A percentile compares a stretch with the other conserved stretches of the same genome.
phyloP scores from a whole-genome alignment of 2,888 invertebrate species.

The Tillus elongatus region DNA sequence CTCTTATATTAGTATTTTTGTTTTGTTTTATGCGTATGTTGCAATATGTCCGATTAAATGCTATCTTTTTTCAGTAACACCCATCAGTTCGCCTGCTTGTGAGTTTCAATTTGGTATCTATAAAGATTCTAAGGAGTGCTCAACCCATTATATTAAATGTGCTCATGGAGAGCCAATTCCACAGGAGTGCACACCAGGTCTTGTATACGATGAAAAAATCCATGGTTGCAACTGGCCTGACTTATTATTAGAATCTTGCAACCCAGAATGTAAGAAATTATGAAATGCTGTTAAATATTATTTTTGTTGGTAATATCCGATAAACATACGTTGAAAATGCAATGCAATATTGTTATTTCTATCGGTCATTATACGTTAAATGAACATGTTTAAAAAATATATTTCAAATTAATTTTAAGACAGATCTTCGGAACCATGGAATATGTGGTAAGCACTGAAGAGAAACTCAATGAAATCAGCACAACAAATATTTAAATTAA shows the following conservation, averaged over 20 bases:
- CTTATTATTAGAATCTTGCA: slow-evolving; percentile 74
- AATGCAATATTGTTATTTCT: not conserved
- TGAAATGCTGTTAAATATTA: not conserved
- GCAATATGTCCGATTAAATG: too few species aligned
- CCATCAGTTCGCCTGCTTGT: slow-evolving; percentile 72
- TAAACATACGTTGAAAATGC: not conserved
- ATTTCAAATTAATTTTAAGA: too few species aligned
- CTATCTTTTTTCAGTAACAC: slow-evolving; percentile 67
- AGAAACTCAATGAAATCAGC: too few species aligned
- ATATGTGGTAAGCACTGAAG: too few species aligned
- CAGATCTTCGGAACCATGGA: too few species aligned
- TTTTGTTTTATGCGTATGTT: too few species aligned
- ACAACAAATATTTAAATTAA: too few species aligned
- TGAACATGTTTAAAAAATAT: too few species aligned
- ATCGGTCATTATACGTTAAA: too few species aligned
- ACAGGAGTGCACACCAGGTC: slow-evolving; percentile 74
- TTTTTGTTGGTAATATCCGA: not conserved
- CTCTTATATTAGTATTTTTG: slow-evolving; percentile 1
- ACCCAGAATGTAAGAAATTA: slow-evolving; percentile 67
- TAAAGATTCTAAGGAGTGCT: slow-evolving; percentile 69
- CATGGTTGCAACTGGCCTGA: slow-evolving; percentile 94
- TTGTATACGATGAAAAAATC: slow-evolving; percentile 79
- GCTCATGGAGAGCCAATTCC: slow-evolving; percentile 72
- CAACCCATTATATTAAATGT: slow-evolving; percentile 80
- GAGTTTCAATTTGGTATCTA: slow-evolving; percentile 85